Evolutionary conservation across 2,113 vertebrate genomes (phyloP), one percentile per base, ranked within the genome.

Genomic region (Cathartes aura): DNA sequence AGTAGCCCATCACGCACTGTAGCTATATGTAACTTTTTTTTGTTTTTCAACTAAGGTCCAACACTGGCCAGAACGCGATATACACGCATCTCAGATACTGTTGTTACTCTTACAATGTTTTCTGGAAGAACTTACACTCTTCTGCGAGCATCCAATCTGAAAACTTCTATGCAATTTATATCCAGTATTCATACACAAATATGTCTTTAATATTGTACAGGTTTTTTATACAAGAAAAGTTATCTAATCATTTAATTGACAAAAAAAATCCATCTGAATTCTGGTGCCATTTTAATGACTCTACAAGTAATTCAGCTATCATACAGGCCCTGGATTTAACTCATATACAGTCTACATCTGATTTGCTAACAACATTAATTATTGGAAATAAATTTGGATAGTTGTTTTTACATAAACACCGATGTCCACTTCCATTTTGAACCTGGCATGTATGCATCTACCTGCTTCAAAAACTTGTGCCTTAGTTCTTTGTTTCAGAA

Each of bases 51-150:
- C 26, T 47, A 4, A 91, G 17, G 9, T 24, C 1, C n/a, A 58
- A 34, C 24, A 15, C 11, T 45, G 62, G 12, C 10, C 22, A 48
- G 45, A 47, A 45, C 0, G 0, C 17, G 40, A 48, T 10, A 47
- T 5, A 18, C 4, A 17, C 5, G 11, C 36, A 53, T 40, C 55
- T 5, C 14, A 48, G 21, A 18, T 15, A n/a, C 63, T 40, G 18
- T 5, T 84, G 12, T 40, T 58, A 21, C 26, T 52, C 36, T 30
- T n/a, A 11, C 4, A 12, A 2, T 8, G 27, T 40, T 32, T 52
- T 75, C n/a, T 88, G 38, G 62, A 21, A 68, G 10, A 64, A 81
- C 1, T 80, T 55, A 16, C 5, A 20, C 8, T 34, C 29, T 62
- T 68, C 5, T 56, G 18, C 9, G 42, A 53, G 24, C 19, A 84